A percentile compares a stretch with the other conserved stretches of the same genome.
Conservation (phyloP, 2,113 vertebrate species). For the Daphoenositta chrysoptera region DNA sequence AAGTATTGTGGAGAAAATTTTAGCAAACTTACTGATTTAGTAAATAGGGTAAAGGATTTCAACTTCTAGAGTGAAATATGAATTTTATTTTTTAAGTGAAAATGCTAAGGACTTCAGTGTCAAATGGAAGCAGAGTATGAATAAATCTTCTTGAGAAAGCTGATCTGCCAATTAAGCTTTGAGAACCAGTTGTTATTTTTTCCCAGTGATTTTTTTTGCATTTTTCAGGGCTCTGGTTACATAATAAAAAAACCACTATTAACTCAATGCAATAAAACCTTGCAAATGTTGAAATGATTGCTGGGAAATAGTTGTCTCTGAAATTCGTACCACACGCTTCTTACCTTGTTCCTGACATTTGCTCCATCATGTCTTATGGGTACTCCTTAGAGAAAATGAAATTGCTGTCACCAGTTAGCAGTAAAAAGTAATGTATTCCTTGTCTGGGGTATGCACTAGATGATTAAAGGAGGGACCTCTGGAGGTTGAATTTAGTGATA, state of each 20-base stretch:
- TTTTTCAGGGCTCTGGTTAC: background rate
- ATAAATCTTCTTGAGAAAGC: background rate
- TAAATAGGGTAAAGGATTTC: background rate
- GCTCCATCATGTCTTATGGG: background rate
- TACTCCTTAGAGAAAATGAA: background rate
- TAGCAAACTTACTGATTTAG: background rate
- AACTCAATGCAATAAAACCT: background rate
- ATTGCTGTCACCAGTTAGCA: background rate
- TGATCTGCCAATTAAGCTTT: background rate
- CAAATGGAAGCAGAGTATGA: background rate
- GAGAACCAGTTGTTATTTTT: background rate
- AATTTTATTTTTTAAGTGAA: background rate
- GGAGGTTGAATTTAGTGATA: background rate
- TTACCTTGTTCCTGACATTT: conserved; percentile 17
- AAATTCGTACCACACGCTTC: background rate
- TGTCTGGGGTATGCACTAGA: background rate
- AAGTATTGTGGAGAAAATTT: background rate
- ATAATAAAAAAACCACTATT: background rate
- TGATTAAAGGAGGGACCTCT: background rate
- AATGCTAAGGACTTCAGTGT: background rate
- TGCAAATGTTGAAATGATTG: background rate
- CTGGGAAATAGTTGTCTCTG: background rate
- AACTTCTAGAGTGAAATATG: background rate
- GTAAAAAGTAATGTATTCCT: background rate
- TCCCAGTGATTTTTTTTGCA: background rate